phyloP scores from a whole-genome alignment of 2,113 vertebrate genomes.

The Laticauda colubrina region DNA sequence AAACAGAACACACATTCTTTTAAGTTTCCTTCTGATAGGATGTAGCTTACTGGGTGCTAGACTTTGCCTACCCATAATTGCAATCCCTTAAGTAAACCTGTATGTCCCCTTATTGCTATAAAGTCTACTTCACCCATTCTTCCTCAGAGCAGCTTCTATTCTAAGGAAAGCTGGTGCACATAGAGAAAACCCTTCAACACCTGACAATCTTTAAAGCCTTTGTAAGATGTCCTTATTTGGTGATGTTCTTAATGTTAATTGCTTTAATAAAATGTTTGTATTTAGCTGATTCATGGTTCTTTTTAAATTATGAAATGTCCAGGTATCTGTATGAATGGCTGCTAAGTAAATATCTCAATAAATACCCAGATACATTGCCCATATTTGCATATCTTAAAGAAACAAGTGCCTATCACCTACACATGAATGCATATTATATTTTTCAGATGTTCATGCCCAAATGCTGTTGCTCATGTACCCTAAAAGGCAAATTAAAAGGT shows the following conservation, averaged over 20 bases:
- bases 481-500: neutral
- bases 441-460: neutral
- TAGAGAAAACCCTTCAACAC: neutral
- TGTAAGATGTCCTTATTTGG: neutral
- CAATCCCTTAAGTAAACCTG: neutral
- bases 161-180: neutral
- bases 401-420: neutral
- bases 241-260: neutral
- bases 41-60: neutral
- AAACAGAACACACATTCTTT: neutral
- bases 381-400: neutral
- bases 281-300: neutral
- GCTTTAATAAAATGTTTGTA: neutral
- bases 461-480: neutral
- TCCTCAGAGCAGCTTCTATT: neutral
- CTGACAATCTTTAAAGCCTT: neutral
- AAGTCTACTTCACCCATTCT: neutral
- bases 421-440: neutral
- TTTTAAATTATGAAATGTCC: neutral
- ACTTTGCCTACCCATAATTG: neutral
- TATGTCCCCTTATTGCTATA: neutral
- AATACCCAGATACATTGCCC: neutral
- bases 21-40: neutral
- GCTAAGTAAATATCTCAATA: neutral
- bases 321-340: neutral